These are phyloP conservation scores for Callionymus lyra DNA, from an alignment of 2,113 vertebrate genomes.

Conservation along the genomic window DNA sequence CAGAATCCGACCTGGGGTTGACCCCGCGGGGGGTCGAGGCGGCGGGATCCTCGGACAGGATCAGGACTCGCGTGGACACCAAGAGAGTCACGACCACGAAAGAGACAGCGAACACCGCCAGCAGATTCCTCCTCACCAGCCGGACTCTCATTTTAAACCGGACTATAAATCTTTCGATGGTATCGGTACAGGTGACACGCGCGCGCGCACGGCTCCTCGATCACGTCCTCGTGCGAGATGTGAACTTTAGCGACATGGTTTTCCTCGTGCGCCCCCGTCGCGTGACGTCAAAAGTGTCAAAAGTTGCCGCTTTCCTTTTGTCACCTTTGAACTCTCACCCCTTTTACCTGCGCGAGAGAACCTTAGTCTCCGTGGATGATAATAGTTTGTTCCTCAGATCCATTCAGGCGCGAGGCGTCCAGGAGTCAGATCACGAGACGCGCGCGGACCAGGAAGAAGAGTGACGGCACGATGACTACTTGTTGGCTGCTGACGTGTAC, in stretches of 20 bases:
- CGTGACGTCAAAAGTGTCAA: not conserved
- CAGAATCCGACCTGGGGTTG: conserved; percentile 1
- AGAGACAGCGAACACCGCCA: conserved; percentile 39
- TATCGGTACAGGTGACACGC: no score
- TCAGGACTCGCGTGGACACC: conserved; percentile 26
- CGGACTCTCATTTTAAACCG: conserved; percentile 56
- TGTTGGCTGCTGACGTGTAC: conserved; percentile 67
- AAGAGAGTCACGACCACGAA: conserved; percentile 36
- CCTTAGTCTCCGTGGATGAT: no score
- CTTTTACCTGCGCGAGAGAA: no score
- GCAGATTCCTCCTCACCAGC: conserved; percentile 48
- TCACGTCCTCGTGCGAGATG: no score
- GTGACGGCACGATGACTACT: conserved; percentile 14
- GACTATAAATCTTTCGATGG: not conserved
- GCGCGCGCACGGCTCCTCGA: no score
- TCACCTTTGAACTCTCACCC: no score
- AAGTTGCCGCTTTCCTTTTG: not conserved
- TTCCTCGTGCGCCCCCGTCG: conserved; percentile 5
- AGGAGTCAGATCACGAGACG: no score
- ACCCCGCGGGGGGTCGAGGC: no score
- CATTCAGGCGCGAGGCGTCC: conserved; percentile 4
- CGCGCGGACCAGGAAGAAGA: conserved; percentile 55
- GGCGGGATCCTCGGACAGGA: conserved; percentile 1
- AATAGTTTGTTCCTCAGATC: conserved; percentile 1
- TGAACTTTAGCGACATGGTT: not conserved